Evolutionary conservation across 2,797 vertebrate genomes (phyloP), one percentile per base, ranked within the genome.

Genomic region (Sorex maritimensis): DNA sequence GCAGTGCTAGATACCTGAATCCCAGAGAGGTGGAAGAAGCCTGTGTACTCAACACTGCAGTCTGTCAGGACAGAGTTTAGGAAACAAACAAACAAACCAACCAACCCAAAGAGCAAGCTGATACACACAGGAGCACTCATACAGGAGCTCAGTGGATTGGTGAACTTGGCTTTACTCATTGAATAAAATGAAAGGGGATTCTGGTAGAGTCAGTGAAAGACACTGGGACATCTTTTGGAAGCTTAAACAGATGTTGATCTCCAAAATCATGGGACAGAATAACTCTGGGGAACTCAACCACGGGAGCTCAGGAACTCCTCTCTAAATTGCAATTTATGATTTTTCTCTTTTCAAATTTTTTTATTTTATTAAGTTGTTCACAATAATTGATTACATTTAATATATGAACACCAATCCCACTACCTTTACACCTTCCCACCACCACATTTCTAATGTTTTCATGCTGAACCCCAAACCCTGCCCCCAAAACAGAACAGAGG

Each of bases 181-280:
- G 82, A 82, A 44, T 46, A 34, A 85, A 89, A 82, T 61, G 58
- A 88, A 81, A 90, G 71, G 46, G 46, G 88, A 63, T 86, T 90
- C 86, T 83, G 41, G 6, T 46, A 72, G 71, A 68, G 65, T 81
- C 30, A 44, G 44, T 21, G 46, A 91, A 96, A 92, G 79, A 77
- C 4, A 2, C 2, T 24, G 44, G 23, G 41, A 12, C 84, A 69
- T 87, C n/a, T 69, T 93, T 58, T 41, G 24, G 7, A 83, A 93
- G 9, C 93, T 14, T 73, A 73, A 80, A 26, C 90, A 71, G 71
- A 86, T 46, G 41, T 81, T 46, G 65, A 72, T 91, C 46, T 28
- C 23, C 23, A 58, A 49, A 12, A 9, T 79, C n/a, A 84, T 0
- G 2, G 23, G 23, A 52, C 19, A 82, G 71, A 95, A 85, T 21